Percentiles rank a stretch among this genome's conserved stretches.
Conservation (phyloP, 2,797 vertebrate genomes). For the Pantherophis alleghaniensis region DNA sequence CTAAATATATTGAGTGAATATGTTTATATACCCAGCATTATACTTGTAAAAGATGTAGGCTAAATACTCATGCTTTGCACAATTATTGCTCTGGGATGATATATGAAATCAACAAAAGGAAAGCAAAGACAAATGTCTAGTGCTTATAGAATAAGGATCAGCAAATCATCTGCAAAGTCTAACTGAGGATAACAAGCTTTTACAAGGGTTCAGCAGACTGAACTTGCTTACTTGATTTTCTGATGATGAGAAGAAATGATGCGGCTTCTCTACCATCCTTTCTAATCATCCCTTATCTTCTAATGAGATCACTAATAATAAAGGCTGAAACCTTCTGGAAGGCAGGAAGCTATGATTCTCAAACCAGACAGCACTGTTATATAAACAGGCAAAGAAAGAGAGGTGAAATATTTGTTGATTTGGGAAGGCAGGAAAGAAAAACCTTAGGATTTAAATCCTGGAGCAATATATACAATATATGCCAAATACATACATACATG, state of each 20-base stretch:
- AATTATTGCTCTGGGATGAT: background rate
- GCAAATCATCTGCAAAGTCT: background rate
- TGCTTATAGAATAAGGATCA: background rate
- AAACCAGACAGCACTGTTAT: background rate
- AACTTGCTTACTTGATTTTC: background rate
- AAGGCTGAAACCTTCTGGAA: background rate
- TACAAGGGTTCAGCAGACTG: background rate
- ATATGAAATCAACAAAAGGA: constrained; percentile 6
- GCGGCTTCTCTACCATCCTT: background rate
- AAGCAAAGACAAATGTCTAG: background rate
- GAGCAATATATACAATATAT: background rate
- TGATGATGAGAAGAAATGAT: background rate
- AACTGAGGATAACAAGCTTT: background rate
- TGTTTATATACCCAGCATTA: background rate
- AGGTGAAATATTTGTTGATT: background rate
- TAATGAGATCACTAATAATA: background rate
- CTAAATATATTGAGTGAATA: background rate
- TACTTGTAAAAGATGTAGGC: background rate
- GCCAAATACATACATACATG: too few species aligned
- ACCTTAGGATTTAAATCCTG: background rate
- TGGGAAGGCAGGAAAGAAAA: background rate
- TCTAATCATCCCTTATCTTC: background rate
- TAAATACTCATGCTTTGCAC: background rate
- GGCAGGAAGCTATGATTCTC: background rate
- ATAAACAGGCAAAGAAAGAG: background rate